Conservation (phyloP, 92 coral and sea anemone species). For the Muricea muricata region DNA sequence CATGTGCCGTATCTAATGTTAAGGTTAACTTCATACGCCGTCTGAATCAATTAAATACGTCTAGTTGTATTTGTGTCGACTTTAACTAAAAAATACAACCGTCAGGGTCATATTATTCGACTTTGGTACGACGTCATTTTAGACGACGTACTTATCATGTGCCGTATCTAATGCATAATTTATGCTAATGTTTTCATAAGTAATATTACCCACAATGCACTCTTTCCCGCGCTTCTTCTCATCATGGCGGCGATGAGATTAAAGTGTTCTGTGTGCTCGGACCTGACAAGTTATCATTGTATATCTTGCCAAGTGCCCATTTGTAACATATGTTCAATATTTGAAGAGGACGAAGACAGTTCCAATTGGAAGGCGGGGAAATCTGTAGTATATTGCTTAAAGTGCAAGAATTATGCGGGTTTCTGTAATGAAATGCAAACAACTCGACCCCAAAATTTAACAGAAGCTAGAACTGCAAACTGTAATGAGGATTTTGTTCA, state of each 20-base stretch:
- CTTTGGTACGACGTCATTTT: neutral
- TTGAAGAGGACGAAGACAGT: no score
- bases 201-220: neutral
- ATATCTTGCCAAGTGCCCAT: neutral
- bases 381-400: no score
- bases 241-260: neutral
- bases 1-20: neutral
- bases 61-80: neutral
- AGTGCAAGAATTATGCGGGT: no score
- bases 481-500: no score
- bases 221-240: neutral
- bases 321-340: neutral
- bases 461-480: no score
- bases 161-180: conserved; percentile 13
- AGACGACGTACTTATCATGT: neutral
- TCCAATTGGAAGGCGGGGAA: no score
- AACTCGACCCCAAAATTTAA: no score
- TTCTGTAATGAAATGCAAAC: no score
- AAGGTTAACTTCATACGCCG: neutral
- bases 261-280: neutral
- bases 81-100: neutral
- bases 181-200: neutral
- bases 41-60: neutral
- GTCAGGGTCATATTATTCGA: neutral
- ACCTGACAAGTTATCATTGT: neutral